A percentile compares a stretch with the other conserved stretches of the same genome.
These are phyloP conservation scores for Meiosimyza platycephala DNA, from an alignment of 2,888 invertebrate species.

Conservation along the genomic window DNA sequence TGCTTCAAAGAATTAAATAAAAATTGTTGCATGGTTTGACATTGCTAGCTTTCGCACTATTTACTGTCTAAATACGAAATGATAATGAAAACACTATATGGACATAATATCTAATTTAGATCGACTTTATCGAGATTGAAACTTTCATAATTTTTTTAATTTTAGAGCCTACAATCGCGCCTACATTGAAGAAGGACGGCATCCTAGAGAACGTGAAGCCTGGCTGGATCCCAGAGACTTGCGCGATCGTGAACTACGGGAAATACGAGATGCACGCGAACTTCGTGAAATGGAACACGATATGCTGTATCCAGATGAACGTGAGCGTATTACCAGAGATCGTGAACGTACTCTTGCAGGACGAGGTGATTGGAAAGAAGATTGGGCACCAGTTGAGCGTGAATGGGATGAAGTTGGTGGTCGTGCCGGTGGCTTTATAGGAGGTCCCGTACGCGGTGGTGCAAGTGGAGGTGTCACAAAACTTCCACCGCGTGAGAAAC, in stretches of 20 bases:
- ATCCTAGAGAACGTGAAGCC: constrained; percentile 53
- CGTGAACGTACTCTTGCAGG: constrained; percentile 51
- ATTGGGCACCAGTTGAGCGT: constrained; percentile 34
- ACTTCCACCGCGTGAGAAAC: constrained; percentile 47
- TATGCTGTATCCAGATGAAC: constrained; percentile 54
- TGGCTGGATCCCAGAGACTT: constrained; percentile 51
- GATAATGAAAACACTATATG: too few species aligned
- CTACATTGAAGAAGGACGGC: constrained; percentile 58
- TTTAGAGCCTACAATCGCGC: constrained; percentile 59
- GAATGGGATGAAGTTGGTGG: constrained; percentile 56
- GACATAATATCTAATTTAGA: too few species aligned
- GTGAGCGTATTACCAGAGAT: constrained; percentile 54
- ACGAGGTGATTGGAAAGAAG: constrained; percentile 57
- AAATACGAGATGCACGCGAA: constrained; percentile 49
- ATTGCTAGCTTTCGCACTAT: too few species aligned
- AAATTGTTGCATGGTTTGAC: too few species aligned
- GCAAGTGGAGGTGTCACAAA: constrained; percentile 32
- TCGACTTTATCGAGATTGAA: too few species aligned
- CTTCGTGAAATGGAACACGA: constrained; percentile 55
- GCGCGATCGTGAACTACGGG: constrained; percentile 47
- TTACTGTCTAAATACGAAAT: too few species aligned
- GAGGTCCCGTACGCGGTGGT: constrained; percentile 58
- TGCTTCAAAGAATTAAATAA: too few species aligned
- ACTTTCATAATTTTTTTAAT: not conserved
- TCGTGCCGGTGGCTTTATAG: constrained; percentile 54